These are phyloP conservation scores for Hemichromis elongatus DNA, from an alignment of 2,113 vertebrate species.

Conservation along the genomic window DNA sequence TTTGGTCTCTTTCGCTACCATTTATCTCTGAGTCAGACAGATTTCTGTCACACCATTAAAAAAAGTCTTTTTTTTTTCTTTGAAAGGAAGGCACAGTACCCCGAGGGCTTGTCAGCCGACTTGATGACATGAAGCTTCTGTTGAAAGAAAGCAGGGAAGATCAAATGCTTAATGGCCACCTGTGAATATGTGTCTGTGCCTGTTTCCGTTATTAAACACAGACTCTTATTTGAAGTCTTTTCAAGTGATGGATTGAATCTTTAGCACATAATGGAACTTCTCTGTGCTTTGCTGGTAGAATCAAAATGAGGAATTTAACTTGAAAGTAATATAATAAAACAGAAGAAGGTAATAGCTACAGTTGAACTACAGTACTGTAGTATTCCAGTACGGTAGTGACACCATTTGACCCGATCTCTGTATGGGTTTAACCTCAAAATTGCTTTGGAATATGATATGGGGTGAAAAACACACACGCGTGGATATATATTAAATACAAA, in stretches of 20 bases:
- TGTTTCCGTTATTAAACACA: not conserved
- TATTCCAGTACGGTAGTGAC: not conserved
- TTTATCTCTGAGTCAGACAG: slow-evolving; percentile 24
- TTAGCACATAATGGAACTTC: not conserved
- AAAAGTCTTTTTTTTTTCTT: not conserved
- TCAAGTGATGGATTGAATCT: not conserved
- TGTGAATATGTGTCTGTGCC: slow-evolving; percentile 21
- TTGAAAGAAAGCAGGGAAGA: slow-evolving; percentile 45
- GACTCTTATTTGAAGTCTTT: slow-evolving; percentile 3
- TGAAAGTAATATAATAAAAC: not conserved
- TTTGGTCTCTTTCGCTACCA: not conserved
- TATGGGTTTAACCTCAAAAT: not conserved
- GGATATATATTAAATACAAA: not conserved
- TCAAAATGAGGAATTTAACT: not conserved
- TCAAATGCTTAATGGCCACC: slow-evolving; percentile 49
- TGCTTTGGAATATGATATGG: not conserved
- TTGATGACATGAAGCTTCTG: slow-evolving; percentile 47
- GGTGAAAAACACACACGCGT: not conserved
- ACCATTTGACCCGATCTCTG: not conserved
- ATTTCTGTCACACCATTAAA: slow-evolving; percentile 30
- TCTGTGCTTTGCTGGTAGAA: not conserved
- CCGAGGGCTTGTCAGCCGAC: slow-evolving; percentile 53
- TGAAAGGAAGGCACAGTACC: slow-evolving; percentile 18
- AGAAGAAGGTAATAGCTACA: not conserved
- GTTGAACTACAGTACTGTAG: not conserved